Evolutionary conservation across 2,113 vertebrate species (phyloP).

Genomic region (Ursus arctos): DNA sequence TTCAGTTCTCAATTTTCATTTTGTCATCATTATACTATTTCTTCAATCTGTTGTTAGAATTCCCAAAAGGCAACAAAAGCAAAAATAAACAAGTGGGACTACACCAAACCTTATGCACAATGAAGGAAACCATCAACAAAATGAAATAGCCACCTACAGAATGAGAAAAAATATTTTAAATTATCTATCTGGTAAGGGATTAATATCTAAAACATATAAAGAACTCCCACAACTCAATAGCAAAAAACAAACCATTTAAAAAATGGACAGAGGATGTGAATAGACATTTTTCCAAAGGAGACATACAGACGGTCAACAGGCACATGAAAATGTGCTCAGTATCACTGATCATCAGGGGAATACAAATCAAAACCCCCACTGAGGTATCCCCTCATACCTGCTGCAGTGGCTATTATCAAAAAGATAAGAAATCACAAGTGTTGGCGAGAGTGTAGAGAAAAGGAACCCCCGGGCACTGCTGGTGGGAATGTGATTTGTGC

Average conservation of each 20-base stretch:
- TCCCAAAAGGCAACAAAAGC: background rate
- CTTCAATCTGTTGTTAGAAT: background rate
- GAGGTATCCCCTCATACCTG: background rate
- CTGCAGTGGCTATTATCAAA: background rate
- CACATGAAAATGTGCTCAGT: background rate
- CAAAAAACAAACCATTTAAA: background rate
- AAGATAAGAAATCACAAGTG: background rate
- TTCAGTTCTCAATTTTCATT: conserved; percentile 24
- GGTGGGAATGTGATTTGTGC: background rate
- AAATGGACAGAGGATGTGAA: background rate
- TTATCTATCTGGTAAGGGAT: background rate
- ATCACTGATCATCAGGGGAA: background rate
- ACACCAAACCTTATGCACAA: background rate
- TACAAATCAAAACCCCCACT: background rate
- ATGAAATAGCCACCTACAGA: background rate
- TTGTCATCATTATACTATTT: background rate
- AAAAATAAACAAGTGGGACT: background rate
- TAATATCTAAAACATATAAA: background rate
- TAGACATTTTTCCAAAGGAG: background rate
- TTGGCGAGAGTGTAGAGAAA: background rate
- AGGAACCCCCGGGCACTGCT: background rate
- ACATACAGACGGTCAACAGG: background rate
- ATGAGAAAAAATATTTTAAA: background rate
- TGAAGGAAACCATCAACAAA: background rate
- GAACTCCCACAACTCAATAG: background rate